Evolutionary conservation across 2,797 vertebrate species (phyloP), one percentile per base, ranked within the genome.

Genomic region (Schizothorax lantsangensis): DNA sequence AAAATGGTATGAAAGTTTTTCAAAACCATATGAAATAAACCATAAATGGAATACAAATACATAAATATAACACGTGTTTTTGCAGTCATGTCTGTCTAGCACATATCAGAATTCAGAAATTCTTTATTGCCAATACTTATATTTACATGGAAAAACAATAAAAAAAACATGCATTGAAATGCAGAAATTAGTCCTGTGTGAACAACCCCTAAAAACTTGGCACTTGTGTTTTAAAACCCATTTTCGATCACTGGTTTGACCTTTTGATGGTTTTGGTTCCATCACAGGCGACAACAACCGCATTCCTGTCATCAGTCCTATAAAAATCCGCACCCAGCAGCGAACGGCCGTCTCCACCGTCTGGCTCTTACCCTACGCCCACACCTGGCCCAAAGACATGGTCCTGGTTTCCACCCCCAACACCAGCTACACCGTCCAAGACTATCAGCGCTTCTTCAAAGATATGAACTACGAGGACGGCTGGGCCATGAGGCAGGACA

Each of bases 251-350:
- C 73, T 30, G 52, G 0, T 74, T 57, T 74, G n/a, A 73, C 72
- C 23, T 52, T 52, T n/a, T 73, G 5, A 78, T 5, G 66, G 17
- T 47, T 15, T 72, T 43, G 40, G 19, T 83, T 62, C 64, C 38
- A 83, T 83, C 85, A 5, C 88, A 99, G 98, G 98, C 81, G 98
- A 99, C 89, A 99, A 99, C 88, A 97, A 99, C 84, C 96, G 95
- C 81, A 99, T 99, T 91, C 97, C 97, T 0, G 96, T 99, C 71
- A 99, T 99, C 89, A 97, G 97, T 12, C 89, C 97, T 0, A 84
- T 99, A 87, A 98, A 97, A 95, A 99, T 99, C 72, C 96, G 98
- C 83, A 92, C 95, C 72, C 98, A 99, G 91, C 98, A 99, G 85
- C 96, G 98, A 8, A 95, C 97, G 0, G 98, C 98, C 0, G 96